A percentile compares a stretch with the other conserved stretches of the same genome.
These are phyloP conservation scores for Zosterops lateralis DNA, from an alignment of 2,113 vertebrate species.

Conservation along the genomic window DNA sequence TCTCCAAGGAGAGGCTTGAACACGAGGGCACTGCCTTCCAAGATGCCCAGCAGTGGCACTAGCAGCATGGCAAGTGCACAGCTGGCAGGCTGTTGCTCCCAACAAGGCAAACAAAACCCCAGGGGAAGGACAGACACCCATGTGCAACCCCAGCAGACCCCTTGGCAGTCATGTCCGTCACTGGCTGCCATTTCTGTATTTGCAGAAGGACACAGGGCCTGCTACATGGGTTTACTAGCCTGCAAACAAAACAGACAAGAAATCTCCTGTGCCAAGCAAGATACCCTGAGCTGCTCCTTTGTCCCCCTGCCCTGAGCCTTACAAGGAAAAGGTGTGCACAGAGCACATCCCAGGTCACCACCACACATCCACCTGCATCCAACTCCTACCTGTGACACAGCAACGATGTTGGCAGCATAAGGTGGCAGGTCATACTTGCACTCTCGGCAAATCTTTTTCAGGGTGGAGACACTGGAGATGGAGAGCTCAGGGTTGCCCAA, in stretches of 20 bases:
- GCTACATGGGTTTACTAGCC: not conserved
- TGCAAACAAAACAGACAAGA: not conserved
- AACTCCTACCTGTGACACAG: conserved; percentile 90
- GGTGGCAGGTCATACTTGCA: conserved; percentile 96
- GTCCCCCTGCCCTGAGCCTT: not conserved
- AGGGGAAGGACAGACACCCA: not conserved
- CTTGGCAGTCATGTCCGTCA: not conserved
- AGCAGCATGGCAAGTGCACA: not conserved
- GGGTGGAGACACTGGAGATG: conserved; percentile 94
- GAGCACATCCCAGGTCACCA: not conserved
- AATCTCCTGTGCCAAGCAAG: not conserved
- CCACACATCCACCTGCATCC: not conserved
- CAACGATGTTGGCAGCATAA: conserved; percentile 95
- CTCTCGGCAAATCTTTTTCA: conserved; percentile 98
- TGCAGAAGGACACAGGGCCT: not conserved
- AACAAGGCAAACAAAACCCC: not conserved
- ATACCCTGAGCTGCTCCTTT: not conserved
- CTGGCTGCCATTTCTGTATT: not conserved
- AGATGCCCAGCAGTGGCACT: not conserved
- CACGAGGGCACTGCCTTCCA: not conserved
- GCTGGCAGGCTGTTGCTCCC: not conserved
- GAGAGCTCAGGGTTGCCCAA: conserved; percentile 97
- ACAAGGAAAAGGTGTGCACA: not conserved
- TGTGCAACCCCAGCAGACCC: not conserved
- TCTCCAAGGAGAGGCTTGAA: not conserved